A percentile compares a stretch with the other conserved stretches of the same genome.
Conservation (phyloP, 2,888 invertebrate species). For the Unio pictorum region DNA sequence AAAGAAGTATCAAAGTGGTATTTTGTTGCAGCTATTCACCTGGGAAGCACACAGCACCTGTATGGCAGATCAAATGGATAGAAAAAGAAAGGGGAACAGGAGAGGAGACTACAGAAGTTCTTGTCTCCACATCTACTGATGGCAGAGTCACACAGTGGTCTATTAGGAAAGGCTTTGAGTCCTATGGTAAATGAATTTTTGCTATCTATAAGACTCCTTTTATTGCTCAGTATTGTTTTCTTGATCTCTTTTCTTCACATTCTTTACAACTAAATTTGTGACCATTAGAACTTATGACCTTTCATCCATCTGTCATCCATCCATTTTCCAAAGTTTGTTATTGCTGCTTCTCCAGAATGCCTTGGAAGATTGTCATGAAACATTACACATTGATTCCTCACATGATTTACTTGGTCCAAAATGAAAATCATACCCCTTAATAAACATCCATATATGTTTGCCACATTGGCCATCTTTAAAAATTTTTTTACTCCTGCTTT, state of each 20-base stretch:
- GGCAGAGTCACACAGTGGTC: slow-evolving; percentile 71
- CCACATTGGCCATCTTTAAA: no score
- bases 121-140: slow-evolving; percentile 71
- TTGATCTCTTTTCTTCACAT: background rate
- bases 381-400: no score
- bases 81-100: slow-evolving; percentile 69
- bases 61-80: slow-evolving; percentile 71
- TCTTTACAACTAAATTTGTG: no score
- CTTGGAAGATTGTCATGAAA: no score
- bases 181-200: slow-evolving; percentile 57
- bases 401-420: no score
- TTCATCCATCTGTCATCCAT: no score
- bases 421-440: no score
- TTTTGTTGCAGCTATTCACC: slow-evolving; percentile 52
- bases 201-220: background rate
- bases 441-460: no score
- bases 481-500: no score
- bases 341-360: no score
- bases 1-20: background rate
- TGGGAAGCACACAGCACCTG: slow-evolving; percentile 68
- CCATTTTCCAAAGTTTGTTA: no score
- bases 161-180: slow-evolving; percentile 71
- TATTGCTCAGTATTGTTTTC: background rate
- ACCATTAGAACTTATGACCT: no score
- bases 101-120: slow-evolving; percentile 65